These are phyloP conservation scores for Pelodiscus sinensis DNA, from an alignment of 2,113 vertebrate genomes.

Conservation along the genomic window DNA sequence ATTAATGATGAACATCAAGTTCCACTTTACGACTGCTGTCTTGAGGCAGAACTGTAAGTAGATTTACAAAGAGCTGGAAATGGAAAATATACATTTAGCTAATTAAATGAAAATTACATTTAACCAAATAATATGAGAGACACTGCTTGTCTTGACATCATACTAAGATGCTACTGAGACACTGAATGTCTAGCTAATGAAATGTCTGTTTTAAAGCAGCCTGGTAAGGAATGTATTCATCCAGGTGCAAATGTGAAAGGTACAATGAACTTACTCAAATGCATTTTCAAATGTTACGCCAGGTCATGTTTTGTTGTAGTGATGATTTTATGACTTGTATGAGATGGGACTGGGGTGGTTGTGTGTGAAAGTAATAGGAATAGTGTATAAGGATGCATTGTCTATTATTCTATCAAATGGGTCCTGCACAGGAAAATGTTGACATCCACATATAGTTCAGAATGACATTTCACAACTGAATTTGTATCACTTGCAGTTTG, in stretches of 20 bases:
- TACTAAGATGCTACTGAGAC: not conserved
- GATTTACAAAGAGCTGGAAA: not conserved
- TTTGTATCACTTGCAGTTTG: not conserved
- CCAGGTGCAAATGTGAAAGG: not conserved
- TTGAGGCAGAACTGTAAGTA: not conserved
- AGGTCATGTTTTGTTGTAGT: not conserved
- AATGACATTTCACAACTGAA: not conserved
- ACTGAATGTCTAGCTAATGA: not conserved
- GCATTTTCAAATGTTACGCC: conserved; percentile 7
- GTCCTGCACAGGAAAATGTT: not conserved
- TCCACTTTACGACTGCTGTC: not conserved
- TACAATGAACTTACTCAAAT: not conserved
- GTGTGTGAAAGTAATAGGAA: not conserved
- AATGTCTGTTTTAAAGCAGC: not conserved
- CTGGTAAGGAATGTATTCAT: not conserved
- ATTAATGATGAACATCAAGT: not conserved
- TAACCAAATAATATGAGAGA: not conserved
- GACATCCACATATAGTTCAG: not conserved
- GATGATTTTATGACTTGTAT: not conserved
- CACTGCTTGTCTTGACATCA: not conserved
- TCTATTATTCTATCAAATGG: not conserved
- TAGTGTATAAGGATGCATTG: not conserved
- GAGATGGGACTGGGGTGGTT: not conserved
- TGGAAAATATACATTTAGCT: not conserved
- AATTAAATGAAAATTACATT: not conserved